These are phyloP conservation scores for Caerostris extrusa DNA, from an alignment of 1,140 invertebrate genomes.

Conservation along the genomic window DNA sequence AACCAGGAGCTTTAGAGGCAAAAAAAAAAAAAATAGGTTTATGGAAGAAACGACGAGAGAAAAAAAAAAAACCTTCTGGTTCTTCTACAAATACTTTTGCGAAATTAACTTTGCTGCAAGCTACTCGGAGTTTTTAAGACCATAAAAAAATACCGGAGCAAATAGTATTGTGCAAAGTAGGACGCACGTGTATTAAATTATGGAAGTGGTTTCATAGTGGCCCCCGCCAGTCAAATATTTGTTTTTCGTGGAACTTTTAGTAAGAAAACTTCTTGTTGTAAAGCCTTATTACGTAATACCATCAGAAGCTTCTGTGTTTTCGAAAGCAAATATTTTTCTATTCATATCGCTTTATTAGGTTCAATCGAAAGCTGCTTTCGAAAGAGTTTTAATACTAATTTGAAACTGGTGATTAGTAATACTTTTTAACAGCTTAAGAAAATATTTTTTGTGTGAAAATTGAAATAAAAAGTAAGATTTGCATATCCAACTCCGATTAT, in stretches of 20 bases:
- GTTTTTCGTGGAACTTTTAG: constrained; percentile 4
- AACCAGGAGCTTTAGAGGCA: constrained; percentile 8
- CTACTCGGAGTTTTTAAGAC: constrained; percentile 37
- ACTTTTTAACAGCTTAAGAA: no score
- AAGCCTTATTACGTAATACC: constrained; percentile 14
- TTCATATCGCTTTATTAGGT: not conserved
- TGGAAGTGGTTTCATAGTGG: not conserved
- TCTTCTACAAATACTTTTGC: not conserved
- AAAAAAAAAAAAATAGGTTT: not conserved
- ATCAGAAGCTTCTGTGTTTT: constrained; percentile 10
- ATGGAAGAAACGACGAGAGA: not conserved
- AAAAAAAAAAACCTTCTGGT: constrained; percentile 39
- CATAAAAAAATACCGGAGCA: constrained; percentile 15
- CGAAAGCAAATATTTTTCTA: constrained; percentile 8
- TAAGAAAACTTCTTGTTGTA: not conserved
- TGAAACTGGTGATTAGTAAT: not conserved
- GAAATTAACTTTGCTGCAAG: constrained; percentile 51
- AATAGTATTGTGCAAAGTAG: constrained; percentile 26
- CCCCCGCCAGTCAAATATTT: constrained; percentile 31
- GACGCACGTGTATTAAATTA: constrained; percentile 23
- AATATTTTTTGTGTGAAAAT: no score
- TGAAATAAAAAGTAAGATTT: no score
- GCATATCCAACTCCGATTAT: no score
- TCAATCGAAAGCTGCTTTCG: not conserved
- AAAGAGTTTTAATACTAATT: not conserved